phyloP scores from a whole-genome alignment of 2,888 invertebrate species.

The Magallana nippona region DNA sequence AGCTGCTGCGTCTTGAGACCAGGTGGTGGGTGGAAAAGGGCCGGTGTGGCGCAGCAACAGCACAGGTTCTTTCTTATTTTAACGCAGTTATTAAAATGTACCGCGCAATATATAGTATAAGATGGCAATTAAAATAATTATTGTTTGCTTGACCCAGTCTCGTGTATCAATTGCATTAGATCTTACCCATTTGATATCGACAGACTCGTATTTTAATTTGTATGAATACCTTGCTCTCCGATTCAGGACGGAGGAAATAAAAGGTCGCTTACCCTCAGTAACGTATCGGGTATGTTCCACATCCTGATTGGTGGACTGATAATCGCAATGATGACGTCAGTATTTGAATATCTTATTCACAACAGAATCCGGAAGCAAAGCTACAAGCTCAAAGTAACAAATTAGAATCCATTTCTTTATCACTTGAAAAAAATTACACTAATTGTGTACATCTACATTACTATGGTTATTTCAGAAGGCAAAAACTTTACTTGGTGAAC shows the following conservation, averaged over 20 bases:
- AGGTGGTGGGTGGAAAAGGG: conserved; percentile 95
- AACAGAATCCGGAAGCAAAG: conserved; percentile 29
- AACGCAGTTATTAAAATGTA: too few relatives aligned
- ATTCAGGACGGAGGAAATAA: conserved; percentile 43
- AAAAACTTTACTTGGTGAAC: conserved; percentile 24
- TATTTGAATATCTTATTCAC: conserved; percentile 92
- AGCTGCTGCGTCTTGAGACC: conserved; percentile 91
- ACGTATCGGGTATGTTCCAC: conserved; percentile 99
- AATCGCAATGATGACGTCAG: conserved; percentile 93
- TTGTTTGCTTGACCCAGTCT: too few relatives aligned
- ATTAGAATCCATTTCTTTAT: too few relatives aligned
- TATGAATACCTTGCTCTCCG: background rate
- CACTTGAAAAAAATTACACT: too few relatives aligned
- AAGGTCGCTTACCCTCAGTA: conserved; percentile 90
- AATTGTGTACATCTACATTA: too few relatives aligned
- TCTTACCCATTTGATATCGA: background rate
- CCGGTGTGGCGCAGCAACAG: conserved; percentile 78
- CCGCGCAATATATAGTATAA: too few relatives aligned
- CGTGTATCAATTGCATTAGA: background rate
- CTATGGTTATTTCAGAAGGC: background rate
- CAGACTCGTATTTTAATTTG: background rate
- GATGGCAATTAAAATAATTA: too few relatives aligned
- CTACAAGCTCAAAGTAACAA: conserved; percentile 25
- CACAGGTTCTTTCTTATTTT: too few relatives aligned
- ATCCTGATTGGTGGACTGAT: conserved; percentile 96